Conservation (phyloP, 1,140 invertebrate genomes). For the Drosophila busckii region DNA sequence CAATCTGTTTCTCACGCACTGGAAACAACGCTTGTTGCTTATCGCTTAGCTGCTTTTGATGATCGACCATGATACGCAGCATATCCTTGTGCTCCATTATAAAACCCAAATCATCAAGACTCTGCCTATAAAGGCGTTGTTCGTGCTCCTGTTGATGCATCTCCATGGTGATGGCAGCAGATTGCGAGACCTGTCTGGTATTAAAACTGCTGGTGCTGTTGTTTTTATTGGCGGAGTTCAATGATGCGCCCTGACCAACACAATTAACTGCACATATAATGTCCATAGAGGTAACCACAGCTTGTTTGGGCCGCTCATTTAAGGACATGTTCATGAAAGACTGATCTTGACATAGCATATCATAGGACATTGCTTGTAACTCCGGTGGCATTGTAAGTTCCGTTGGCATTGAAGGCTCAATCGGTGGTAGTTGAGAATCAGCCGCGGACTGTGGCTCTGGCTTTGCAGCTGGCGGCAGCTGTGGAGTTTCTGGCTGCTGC, state of each 20-base stretch:
- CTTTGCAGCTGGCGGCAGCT: not conserved
- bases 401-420: too few relatives aligned
- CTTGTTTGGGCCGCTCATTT: too few relatives aligned
- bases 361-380: too few relatives aligned
- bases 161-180: not conserved
- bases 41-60: constrained; percentile 22
- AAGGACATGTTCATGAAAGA: too few relatives aligned
- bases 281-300: too few relatives aligned
- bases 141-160: not conserved
- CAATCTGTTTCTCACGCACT: not conserved
- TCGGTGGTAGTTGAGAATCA: too few relatives aligned
- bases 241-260: too few relatives aligned
- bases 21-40: not conserved
- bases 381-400: too few relatives aligned
- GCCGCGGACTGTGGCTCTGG: too few relatives aligned
- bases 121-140: constrained; percentile 7
- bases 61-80: constrained; percentile 43
- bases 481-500: not conserved
- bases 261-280: too few relatives aligned
- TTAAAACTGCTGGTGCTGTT: not conserved
- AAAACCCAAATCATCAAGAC: constrained; percentile 20
- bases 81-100: constrained; percentile 25
- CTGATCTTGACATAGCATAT: too few relatives aligned
- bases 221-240: too few relatives aligned
- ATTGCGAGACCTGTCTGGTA: not conserved